Percentiles rank a stretch among this genome's conserved stretches.
phyloP scores from a whole-genome alignment of 2,888 invertebrate genomes.

The Leptopterna dolabrata region DNA sequence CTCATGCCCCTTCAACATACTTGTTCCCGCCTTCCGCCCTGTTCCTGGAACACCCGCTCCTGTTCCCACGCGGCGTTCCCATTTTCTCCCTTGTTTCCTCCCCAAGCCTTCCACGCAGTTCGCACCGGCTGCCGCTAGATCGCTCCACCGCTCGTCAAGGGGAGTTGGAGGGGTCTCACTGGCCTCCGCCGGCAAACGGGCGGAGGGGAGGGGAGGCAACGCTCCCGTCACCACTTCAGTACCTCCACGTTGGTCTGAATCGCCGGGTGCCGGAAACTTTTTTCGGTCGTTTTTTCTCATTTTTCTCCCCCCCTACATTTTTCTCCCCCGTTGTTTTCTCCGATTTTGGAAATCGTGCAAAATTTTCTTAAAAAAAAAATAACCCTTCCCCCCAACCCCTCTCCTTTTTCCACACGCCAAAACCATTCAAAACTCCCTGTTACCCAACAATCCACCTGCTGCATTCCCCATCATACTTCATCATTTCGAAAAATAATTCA shows the following conservation, averaged over 20 bases:
- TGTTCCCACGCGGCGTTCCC: no score
- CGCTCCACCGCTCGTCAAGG: neutral
- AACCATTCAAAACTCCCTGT: neutral
- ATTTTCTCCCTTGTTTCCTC: neutral
- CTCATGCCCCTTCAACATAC: no score
- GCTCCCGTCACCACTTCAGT: constrained; percentile 17
- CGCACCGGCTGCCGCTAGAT: neutral
- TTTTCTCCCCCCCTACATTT: constrained; percentile 53
- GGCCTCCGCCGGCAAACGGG: neutral
- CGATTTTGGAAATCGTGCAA: neutral
- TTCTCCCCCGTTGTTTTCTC: constrained; percentile 42
- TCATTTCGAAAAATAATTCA: neutral
- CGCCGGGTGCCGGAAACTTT: constrained; percentile 51
- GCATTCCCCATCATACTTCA: neutral
- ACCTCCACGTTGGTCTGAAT: constrained; percentile 53
- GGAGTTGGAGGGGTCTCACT: neutral
- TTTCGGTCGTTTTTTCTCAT: constrained; percentile 48
- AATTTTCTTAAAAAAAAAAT: constrained; percentile 7
- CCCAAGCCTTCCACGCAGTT: neutral
- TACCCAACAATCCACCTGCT: neutral
- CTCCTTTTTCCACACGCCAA: neutral
- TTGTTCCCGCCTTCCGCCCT: no score
- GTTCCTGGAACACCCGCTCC: no score
- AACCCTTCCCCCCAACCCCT: neutral
- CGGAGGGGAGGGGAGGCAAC: neutral